These are phyloP conservation scores for Brachyhypopomus occidentalis DNA, from an alignment of 2,113 vertebrate genomes.

Conservation along the genomic window DNA sequence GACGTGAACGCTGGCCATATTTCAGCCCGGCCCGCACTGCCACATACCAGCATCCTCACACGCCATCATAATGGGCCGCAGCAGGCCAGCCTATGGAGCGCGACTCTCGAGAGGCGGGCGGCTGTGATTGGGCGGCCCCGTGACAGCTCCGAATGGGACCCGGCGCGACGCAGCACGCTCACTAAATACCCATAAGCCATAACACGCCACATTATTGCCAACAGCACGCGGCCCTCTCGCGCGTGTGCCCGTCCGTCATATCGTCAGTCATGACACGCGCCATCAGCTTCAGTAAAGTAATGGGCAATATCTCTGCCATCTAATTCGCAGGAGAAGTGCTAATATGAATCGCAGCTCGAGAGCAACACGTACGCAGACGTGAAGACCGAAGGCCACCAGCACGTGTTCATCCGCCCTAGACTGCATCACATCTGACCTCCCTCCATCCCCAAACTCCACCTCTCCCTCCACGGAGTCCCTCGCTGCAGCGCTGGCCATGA, in stretches of 20 bases:
- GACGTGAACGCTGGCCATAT: constrained; percentile 58
- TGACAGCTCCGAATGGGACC: constrained; percentile 4
- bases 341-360: background rate
- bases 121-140: constrained; percentile 11
- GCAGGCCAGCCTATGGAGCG: constrained; percentile 28
- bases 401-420: background rate
- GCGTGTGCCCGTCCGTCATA: background rate
- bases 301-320: background rate
- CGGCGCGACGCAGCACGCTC: background rate
- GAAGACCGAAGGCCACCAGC: background rate
- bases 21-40: constrained; percentile 18
- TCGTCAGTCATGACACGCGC: background rate
- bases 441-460: background rate
- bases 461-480: constrained; percentile 1
- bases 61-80: constrained; percentile 24
- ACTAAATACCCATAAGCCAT: constrained; percentile 38
- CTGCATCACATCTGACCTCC: background rate
- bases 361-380: background rate
- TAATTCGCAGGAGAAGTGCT: background rate
- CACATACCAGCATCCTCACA: constrained; percentile 37
- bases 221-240: background rate
- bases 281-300: constrained; percentile 19
- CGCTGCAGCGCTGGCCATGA: background rate
- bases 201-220: constrained; percentile 20
- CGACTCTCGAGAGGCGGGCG: constrained; percentile 28